phyloP scores from a whole-genome alignment of 2,797 vertebrate genomes.

The Mormyrus hasselquistii region DNA sequence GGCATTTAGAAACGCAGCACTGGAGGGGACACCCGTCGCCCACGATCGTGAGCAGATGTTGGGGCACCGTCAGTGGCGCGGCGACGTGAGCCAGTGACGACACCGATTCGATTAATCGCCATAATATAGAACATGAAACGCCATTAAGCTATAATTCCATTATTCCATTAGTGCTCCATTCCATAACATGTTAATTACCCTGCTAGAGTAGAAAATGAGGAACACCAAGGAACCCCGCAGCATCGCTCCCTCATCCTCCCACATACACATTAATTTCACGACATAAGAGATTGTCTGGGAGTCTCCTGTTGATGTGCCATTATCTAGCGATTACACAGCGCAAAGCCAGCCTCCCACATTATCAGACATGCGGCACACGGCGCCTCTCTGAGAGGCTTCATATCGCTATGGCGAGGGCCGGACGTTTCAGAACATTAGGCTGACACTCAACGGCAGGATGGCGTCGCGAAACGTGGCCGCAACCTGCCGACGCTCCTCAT shows the following conservation, averaged over 20 bases:
- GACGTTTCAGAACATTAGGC: neutral
- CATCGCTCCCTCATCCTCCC: neutral
- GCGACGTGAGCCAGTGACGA: conserved; percentile 31
- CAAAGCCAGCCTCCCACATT: neutral
- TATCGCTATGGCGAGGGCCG: neutral
- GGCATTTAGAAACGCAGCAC: neutral
- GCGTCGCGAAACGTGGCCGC: neutral
- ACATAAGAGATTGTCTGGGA: neutral
- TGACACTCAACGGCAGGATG: neutral
- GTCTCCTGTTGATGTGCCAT: neutral
- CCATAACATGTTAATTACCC: conserved; percentile 45
- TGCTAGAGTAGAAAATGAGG: conserved; percentile 35
- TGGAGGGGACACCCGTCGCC: conserved; percentile 26
- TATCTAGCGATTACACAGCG: neutral
- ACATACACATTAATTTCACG: neutral
- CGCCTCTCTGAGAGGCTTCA: neutral
- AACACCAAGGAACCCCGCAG: conserved; percentile 20
- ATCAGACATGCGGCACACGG: neutral
- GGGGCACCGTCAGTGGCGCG: neutral
- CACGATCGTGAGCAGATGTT: conserved; percentile 28
- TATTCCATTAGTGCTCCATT: conserved; percentile 51
- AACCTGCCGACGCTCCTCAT: neutral
- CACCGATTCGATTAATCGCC: conserved; percentile 48
- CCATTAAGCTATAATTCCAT: conserved; percentile 55
- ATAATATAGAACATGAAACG: conserved; percentile 49